phyloP scores from a whole-genome alignment of 2,797 vertebrate genomes.

The Hephaestus fuliginosus region DNA sequence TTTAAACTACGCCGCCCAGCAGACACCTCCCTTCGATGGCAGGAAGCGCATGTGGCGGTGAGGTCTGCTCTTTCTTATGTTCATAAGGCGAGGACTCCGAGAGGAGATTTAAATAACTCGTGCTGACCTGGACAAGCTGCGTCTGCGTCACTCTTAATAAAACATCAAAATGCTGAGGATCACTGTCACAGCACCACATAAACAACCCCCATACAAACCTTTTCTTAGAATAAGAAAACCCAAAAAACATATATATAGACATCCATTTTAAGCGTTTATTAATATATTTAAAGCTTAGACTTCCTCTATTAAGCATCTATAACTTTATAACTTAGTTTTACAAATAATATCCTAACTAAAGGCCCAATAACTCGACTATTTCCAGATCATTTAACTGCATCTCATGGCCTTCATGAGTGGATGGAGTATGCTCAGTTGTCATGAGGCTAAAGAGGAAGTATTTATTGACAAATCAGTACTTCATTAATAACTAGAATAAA shows the following conservation, averaged over 20 bases:
- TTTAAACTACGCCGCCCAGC: conserved; percentile 65
- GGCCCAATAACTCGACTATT: not conserved
- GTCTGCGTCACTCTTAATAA: conserved; percentile 7
- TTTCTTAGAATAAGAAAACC: not conserved
- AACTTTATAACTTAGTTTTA: no score
- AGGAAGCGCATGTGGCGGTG: conserved; percentile 57
- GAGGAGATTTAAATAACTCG: conserved; percentile 40
- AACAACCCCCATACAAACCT: not conserved
- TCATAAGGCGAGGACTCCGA: conserved; percentile 6
- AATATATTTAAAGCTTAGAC: no score
- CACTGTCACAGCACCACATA: not conserved
- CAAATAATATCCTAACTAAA: no score
- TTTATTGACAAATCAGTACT: not conserved
- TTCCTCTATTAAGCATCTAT: no score
- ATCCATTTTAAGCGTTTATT: not conserved
- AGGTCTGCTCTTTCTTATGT: conserved; percentile 48
- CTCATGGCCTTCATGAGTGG: not conserved
- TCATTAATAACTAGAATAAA: not conserved
- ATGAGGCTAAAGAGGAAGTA: not conserved
- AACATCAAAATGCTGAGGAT: not conserved
- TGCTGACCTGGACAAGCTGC: conserved; percentile 27
- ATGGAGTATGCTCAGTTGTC: not conserved
- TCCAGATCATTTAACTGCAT: not conserved
- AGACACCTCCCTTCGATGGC: conserved; percentile 60
- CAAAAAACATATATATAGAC: not conserved